A percentile compares a stretch with the other conserved stretches of the same genome.
Conservation (phyloP, 2,888 invertebrate genomes). For the Cosmia trapezina region DNA sequence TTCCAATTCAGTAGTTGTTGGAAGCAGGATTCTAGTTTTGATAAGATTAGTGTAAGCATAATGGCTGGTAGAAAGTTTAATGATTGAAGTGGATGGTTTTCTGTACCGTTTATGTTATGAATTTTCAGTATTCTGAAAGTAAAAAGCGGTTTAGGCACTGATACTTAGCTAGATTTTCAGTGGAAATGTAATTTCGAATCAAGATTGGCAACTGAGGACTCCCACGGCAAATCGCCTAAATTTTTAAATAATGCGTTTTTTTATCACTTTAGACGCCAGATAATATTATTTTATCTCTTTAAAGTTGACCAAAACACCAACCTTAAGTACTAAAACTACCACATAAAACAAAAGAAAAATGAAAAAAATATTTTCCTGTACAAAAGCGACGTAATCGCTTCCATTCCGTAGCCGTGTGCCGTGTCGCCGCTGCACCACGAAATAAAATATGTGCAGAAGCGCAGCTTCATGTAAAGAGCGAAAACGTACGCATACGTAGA, state of each 20-base stretch:
- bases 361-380: not conserved
- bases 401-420: conserved; percentile 15
- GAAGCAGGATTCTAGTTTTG: conserved; percentile 52
- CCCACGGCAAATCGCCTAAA: too few species aligned
- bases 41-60: conserved; percentile 34
- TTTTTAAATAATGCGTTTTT: too few species aligned
- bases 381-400: conserved; percentile 41
- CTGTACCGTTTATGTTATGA: not conserved
- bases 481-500: too few species aligned
- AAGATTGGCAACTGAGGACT: too few species aligned
- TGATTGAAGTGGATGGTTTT: not conserved
- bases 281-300: not conserved
- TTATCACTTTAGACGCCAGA: too few species aligned
- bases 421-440: conserved; percentile 23
- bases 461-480: accelerated
- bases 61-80: not conserved
- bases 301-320: not conserved
- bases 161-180: not conserved
- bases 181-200: not conserved
- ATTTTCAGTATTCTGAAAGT: not conserved
- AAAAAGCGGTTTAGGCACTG: too few species aligned
- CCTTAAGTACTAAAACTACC: not conserved
- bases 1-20: conserved; percentile 59
- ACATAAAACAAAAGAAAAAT: not conserved
- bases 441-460: conserved; percentile 5